phyloP scores from a whole-genome alignment of 2,113 vertebrate species.

The Ursus arctos region DNA sequence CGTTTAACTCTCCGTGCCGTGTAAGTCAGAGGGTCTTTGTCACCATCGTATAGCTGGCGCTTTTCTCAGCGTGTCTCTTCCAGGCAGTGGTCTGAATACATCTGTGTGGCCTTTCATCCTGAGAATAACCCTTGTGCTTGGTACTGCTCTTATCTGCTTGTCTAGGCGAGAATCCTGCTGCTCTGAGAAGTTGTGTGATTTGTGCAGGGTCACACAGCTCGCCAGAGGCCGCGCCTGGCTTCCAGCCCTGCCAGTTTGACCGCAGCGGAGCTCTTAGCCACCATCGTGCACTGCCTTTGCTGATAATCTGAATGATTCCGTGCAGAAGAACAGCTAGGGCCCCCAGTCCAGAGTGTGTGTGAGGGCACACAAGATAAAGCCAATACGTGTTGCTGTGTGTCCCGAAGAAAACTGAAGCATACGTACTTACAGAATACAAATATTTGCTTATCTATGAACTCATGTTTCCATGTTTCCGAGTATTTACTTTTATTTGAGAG shows the following conservation, averaged over 20 bases:
- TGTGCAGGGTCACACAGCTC: not conserved
- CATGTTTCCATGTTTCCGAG: not conserved
- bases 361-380: accelerated
- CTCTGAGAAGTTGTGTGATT: not conserved
- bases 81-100: not conserved
- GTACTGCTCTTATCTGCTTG: not conserved
- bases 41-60: not conserved
- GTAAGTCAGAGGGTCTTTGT: not conserved
- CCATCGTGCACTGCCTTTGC: accelerated
- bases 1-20: not conserved
- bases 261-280: accelerated
- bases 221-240: not conserved
- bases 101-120: not conserved
- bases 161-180: not conserved
- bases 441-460: not conserved
- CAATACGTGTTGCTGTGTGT: accelerated
- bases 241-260: not conserved
- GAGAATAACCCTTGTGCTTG: not conserved
- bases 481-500: not conserved
- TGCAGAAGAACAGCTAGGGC: not conserved
- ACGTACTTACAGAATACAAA: accelerated
- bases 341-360: accelerated
- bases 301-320: not conserved
- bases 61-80: not conserved
- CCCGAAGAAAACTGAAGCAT: not conserved